A percentile compares a stretch with the other conserved stretches of the same genome.
These are phyloP conservation scores for Flexamia atlantica DNA, from an alignment of 2,888 invertebrate species.

Conservation along the genomic window DNA sequence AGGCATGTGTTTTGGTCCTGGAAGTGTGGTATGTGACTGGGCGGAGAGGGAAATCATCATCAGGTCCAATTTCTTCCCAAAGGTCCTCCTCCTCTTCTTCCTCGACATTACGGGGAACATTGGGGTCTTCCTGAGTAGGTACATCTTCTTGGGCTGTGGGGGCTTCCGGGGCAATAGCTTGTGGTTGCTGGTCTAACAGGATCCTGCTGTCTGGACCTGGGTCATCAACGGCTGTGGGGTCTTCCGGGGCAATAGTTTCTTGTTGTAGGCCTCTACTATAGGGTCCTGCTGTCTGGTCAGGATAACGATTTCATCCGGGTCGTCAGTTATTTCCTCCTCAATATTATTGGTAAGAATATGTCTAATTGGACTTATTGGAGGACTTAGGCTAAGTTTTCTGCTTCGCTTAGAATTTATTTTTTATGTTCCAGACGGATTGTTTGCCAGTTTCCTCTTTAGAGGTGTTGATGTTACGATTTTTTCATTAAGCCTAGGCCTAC, in stretches of 20 bases:
- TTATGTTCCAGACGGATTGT: not conserved
- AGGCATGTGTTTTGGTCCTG: conserved; percentile 38
- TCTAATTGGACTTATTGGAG: not conserved
- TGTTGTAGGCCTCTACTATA: no score
- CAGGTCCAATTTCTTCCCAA: conserved; percentile 19
- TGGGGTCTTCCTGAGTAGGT: not conserved
- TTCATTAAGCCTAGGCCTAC: not conserved
- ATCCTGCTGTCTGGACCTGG: no score
- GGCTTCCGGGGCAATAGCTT: not conserved
- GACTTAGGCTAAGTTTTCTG: not conserved
- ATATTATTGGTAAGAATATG: not conserved
- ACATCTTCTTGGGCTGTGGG: no score
- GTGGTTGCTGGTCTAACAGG: no score
- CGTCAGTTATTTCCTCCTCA: conserved; percentile 1
- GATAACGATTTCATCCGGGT: not conserved
- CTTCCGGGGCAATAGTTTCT: no score
- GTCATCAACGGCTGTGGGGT: no score
- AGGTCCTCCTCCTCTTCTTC: not conserved
- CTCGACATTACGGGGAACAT: not conserved
- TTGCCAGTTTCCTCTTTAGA: not conserved
- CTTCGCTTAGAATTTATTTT: not conserved
- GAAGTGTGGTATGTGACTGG: conserved; percentile 26
- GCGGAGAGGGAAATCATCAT: not conserved
- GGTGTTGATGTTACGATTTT: not conserved
- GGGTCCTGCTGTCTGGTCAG: not conserved